A percentile compares a stretch with the other conserved stretches of the same genome.
Evolutionary conservation across 2,113 vertebrate genomes (phyloP).

Genomic region (Spizaetus ornatus): DNA sequence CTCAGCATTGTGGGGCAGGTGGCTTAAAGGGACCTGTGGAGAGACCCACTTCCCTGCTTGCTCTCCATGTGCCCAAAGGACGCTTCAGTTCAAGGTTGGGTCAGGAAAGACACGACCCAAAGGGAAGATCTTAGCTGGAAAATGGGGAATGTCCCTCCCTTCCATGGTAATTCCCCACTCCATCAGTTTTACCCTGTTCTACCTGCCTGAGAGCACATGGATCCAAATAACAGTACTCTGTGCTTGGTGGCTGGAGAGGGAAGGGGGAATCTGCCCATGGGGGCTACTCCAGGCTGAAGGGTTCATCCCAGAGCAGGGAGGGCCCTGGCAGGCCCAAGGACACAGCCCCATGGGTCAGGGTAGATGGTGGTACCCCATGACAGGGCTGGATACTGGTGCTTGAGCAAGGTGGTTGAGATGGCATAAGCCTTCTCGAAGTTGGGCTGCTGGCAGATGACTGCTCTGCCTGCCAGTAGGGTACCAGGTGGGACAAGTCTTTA

Average conservation of each 20-base stretch:
- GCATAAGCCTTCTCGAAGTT: not conserved
- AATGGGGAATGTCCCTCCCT: not conserved
- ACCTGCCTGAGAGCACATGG: fast-evolving
- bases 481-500: not conserved
- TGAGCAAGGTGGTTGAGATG: not conserved
- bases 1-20: fast-evolving
- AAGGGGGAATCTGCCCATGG: not conserved
- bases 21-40: fast-evolving
- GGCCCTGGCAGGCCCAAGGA: not conserved
- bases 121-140: not conserved
- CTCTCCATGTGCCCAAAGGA: not conserved
- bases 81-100: not conserved
- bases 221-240: fast-evolving
- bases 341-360: not conserved
- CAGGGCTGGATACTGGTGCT: not conserved
- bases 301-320: not conserved
- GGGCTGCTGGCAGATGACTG: not conserved
- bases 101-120: not conserved
- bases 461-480: not conserved
- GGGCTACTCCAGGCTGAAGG: not conserved
- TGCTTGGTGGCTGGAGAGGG: not conserved
- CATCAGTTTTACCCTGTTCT: not conserved
- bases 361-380: not conserved
- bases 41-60: not conserved
- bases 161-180: not conserved